These are phyloP conservation scores for Rhynchonycteris naso DNA, from an alignment of 2,797 vertebrate genomes.

Conservation along the genomic window DNA sequence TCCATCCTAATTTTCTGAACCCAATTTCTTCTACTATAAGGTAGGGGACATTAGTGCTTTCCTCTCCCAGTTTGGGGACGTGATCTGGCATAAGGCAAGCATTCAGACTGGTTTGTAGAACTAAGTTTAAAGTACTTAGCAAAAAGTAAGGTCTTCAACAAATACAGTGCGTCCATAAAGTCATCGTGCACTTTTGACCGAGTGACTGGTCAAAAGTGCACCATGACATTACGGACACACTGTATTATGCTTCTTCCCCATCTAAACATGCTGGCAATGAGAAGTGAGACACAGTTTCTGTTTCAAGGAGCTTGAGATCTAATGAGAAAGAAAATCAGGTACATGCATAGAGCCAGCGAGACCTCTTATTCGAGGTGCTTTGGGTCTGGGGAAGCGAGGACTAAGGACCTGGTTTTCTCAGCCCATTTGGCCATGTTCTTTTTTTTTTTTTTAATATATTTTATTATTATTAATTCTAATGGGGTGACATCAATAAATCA, in stretches of 20 bases:
- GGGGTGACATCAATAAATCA: too few relatives aligned
- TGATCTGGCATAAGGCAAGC: neutral
- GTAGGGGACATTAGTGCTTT: neutral
- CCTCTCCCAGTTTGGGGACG: neutral
- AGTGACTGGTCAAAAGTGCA: too few relatives aligned
- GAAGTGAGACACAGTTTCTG: neutral
- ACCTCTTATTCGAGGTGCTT: neutral
- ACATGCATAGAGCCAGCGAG: neutral
- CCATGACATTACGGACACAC: too few relatives aligned
- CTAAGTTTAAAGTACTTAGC: neutral
- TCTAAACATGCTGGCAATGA: neutral
- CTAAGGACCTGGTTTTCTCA: neutral
- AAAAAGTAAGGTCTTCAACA: neutral
- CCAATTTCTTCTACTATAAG: conserved; percentile 22
- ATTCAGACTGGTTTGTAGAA: neutral
- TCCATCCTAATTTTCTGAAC: conserved; percentile 22
- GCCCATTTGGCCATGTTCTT: too few relatives aligned
- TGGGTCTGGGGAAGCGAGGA: neutral
- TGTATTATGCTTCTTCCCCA: neutral
- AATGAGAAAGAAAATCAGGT: neutral
- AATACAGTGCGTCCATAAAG: too few relatives aligned
- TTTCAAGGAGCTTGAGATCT: neutral
- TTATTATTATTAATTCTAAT: too few relatives aligned
- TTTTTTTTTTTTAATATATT: too few relatives aligned
- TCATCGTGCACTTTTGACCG: too few relatives aligned